Evolutionary conservation across 1,140 invertebrate species (phyloP), one percentile per base, ranked within the genome.

Genomic region (Ips nitidus): DNA sequence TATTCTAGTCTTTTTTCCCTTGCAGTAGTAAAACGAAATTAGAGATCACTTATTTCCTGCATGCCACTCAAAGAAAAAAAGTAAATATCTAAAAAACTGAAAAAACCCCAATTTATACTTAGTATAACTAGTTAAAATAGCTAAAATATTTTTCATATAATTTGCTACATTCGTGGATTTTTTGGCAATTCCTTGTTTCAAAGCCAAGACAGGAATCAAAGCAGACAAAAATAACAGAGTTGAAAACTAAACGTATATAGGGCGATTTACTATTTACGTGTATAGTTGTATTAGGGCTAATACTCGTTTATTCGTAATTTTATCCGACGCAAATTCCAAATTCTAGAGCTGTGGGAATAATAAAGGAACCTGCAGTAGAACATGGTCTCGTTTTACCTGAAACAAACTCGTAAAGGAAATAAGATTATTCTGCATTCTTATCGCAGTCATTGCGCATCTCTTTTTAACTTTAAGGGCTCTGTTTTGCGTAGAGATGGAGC

Each of bases 231-330:
- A 55, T 37, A 55, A 4, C 53, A 37, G 37, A 55, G 53, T 37
- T 55, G 37, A 55, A 37, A 37, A 5, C 1, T 22, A 55, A 55
- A 55, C 37, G 53, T 55, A 37, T 37, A 55, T 37, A 37, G 37
- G 8, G 53, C 53, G 37, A 37, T 55, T 55, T 55, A 55, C 53
- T 4, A 37, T 55, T 22, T 55, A 55, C 53, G 4, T 55, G 37
- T 55, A 55, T 55, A 55, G 53, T 55, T 55, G 53, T 55, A 38
- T 55, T 22, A 55, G 5, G 53, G 53, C 53, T 37, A 55, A 55
- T 55, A 55, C 2, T 55, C 53, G 53, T 55, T 55, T 55, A 55
- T 55, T 55, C 53, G 53, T 55, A 55, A 55, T 55, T 55, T 55
- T 55, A 55, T 55, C 8, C 53, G 8, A 55, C 6, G 53, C 8